phyloP scores from a whole-genome alignment of 2,113 vertebrate species.

The Pygoscelis antarcticus region DNA sequence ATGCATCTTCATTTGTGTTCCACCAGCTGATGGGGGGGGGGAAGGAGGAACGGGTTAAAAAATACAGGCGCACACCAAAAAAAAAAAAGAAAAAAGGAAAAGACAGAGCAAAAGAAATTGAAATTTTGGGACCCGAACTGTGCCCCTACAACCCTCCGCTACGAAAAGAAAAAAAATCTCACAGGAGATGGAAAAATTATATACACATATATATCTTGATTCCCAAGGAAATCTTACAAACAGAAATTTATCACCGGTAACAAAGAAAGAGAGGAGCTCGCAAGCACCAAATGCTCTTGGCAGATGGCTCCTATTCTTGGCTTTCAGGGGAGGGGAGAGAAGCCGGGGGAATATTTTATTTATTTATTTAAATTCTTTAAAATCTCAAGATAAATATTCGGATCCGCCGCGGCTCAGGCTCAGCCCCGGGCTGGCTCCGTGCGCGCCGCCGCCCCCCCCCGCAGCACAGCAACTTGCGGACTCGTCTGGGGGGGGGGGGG shows the following conservation, averaged over 20 bases:
- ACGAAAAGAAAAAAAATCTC: conserved; percentile 11
- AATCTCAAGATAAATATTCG: conserved; percentile 85
- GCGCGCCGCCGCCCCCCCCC: conserved; percentile 22
- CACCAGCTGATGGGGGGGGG: not conserved
- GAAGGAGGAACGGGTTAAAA: not conserved
- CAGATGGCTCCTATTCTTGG: conserved; percentile 77
- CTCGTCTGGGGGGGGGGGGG: too few relatives aligned
- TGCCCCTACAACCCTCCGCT: not conserved
- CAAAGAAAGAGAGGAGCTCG: conserved; percentile 76
- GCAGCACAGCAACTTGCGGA: too few relatives aligned
- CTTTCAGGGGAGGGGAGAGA: conserved; percentile 76
- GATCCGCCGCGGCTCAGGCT: conserved; percentile 58
- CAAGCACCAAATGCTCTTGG: conserved; percentile 72
- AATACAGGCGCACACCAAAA: not conserved
- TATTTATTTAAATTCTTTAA: conserved; percentile 85
- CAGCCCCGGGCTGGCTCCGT: conserved; percentile 45
- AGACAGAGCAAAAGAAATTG: not conserved
- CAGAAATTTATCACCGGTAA: conserved; percentile 72
- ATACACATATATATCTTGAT: not conserved
- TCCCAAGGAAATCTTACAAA: conserved; percentile 75
- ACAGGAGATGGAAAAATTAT: not conserved
- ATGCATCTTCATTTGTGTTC: conserved; percentile 47
- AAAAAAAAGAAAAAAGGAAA: not conserved
- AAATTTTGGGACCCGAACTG: not conserved
- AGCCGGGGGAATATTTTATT: conserved; percentile 73